phyloP scores from a whole-genome alignment of 2,888 invertebrate genomes.

The Thalpophila matura region DNA sequence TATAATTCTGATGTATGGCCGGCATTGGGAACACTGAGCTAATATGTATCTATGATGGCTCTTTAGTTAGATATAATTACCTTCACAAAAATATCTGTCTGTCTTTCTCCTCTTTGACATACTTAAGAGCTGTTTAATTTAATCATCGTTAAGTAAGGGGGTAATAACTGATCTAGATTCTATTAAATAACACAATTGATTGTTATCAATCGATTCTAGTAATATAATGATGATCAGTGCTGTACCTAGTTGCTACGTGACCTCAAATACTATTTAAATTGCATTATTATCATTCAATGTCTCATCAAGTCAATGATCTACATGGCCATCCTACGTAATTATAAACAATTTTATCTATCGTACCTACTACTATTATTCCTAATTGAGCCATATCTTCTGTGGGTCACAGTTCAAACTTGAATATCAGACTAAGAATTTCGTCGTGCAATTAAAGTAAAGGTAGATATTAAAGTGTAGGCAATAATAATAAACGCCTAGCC shows the following conservation, averaged over 20 bases:
- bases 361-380: not conserved
- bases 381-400: not conserved
- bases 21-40: too few species aligned
- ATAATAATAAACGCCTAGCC: slow-evolving; percentile 40
- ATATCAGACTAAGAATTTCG: slow-evolving; percentile 2
- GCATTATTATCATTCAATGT: slow-evolving; percentile 64
- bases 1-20: too few species aligned
- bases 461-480: slow-evolving; percentile 43
- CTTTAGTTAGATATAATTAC: too few species aligned
- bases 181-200: not conserved
- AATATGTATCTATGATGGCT: too few species aligned
- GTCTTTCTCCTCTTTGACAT: too few species aligned
- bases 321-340: slow-evolving; percentile 60
- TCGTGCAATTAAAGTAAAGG: slow-evolving; percentile 39
- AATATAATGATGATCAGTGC: slow-evolving; percentile 3
- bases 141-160: too few species aligned
- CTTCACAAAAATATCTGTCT: too few species aligned
- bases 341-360: slow-evolving; percentile 10
- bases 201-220: not conserved
- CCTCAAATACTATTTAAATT: slow-evolving; percentile 18
- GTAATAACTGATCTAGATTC: slow-evolving; percentile 10
- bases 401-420: not conserved
- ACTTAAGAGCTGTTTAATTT: too few species aligned
- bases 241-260: not conserved
- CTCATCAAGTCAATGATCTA: slow-evolving; percentile 69